These are phyloP conservation scores for Holacanthus passer DNA, from an alignment of 2,113 vertebrate species.

Conservation along the genomic window DNA sequence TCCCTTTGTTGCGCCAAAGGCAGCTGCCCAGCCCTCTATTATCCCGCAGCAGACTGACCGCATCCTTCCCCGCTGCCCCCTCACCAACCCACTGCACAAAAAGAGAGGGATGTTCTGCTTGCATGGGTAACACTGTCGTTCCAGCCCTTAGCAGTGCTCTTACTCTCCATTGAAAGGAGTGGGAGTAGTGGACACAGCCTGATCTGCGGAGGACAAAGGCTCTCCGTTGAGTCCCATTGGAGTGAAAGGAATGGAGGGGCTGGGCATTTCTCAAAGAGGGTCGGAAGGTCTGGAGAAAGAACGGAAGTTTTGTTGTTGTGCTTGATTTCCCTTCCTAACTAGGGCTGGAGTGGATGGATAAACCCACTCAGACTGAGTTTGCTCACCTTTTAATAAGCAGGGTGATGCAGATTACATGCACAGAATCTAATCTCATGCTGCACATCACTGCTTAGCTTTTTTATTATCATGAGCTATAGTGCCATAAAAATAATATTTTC, in stretches of 20 bases:
- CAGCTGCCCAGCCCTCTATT: conserved; percentile 92
- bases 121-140: conserved; percentile 85
- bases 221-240: conserved; percentile 82
- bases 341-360: conserved; percentile 66
- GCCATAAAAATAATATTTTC: neutral
- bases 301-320: conserved; percentile 89
- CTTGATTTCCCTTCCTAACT: conserved; percentile 76
- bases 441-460: neutral
- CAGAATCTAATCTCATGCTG: too few species aligned
- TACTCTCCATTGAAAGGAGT: conserved; percentile 82
- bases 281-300: conserved; percentile 85
- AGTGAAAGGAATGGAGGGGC: conserved; percentile 79
- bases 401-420: too few species aligned
- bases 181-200: conserved; percentile 86
- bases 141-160: conserved; percentile 83
- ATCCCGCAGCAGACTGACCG: conserved; percentile 88
- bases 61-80: conserved; percentile 87
- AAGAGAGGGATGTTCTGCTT: conserved; percentile 91
- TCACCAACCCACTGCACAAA: conserved; percentile 90
- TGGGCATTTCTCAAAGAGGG: conserved; percentile 75
- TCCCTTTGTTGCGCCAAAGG: conserved; percentile 88
- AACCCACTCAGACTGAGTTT: conserved; percentile 62
- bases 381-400: conserved; percentile 52
- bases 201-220: conserved; percentile 87
- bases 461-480: neutral